phyloP scores from a whole-genome alignment of 30 jellyfish, hydroid and myxozoan species.

The Hydractinia symbiolongicarpus region DNA sequence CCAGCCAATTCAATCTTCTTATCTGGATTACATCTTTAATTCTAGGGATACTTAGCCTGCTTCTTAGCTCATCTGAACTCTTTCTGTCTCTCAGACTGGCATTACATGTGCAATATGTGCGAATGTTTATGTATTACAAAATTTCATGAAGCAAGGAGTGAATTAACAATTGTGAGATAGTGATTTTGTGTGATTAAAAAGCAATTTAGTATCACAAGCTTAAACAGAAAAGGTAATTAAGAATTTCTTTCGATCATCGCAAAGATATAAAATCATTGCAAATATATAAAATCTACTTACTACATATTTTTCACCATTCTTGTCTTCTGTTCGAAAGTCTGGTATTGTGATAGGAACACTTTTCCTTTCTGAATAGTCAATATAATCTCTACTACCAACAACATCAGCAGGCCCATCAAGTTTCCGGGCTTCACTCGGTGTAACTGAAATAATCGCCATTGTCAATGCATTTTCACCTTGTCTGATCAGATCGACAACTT shows the following conservation, averaged over 20 bases:
- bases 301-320: constrained; percentile 85
- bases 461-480: constrained; percentile 73
- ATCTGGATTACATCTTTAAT: no score
- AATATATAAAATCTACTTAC: constrained; percentile 44
- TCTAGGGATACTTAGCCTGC: no score
- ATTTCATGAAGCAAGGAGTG: no score
- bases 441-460: constrained; percentile 77
- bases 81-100: no score
- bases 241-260: neutral
- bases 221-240: neutral
- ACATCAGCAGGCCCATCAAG: constrained; percentile 89
- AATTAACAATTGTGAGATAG: no score
- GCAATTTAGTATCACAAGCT: no score
- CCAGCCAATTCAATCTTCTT: no score
- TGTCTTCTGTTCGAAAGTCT: constrained; percentile 69
- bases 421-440: constrained; percentile 98
- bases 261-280: no score
- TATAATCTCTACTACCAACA: constrained; percentile 40
- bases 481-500: constrained; percentile 89
- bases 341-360: constrained; percentile 87
- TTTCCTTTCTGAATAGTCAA: constrained; percentile 78
- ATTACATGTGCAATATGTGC: no score
- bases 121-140: no score
- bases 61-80: no score
- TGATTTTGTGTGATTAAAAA: no score